These are phyloP conservation scores for Uria lomvia DNA, from an alignment of 2,113 vertebrate species.

Conservation along the genomic window DNA sequence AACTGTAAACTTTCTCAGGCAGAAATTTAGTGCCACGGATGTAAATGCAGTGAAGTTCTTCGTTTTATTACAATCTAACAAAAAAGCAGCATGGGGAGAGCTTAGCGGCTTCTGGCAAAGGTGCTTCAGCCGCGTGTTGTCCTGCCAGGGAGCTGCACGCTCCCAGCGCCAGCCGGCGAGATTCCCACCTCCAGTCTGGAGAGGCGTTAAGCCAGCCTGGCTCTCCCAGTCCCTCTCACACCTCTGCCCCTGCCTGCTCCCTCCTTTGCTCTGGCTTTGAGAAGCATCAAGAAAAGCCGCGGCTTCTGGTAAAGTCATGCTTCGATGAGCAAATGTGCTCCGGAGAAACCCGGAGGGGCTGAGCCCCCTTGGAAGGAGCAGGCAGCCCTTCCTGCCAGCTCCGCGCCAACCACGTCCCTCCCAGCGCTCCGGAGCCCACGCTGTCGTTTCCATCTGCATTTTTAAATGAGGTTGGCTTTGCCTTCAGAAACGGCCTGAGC, in stretches of 20 bases:
- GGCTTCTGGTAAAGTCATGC: not conserved
- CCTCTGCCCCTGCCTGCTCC: not conserved
- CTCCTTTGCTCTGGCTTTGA: not conserved
- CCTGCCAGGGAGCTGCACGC: not conserved
- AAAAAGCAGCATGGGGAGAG: not conserved
- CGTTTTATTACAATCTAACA: not conserved
- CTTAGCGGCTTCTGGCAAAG: not conserved
- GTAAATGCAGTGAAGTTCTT: not conserved
- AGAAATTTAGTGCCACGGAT: not conserved
- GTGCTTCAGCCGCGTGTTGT: not conserved
- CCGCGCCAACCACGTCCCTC: rapidly evolving
- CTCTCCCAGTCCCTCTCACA: not conserved
- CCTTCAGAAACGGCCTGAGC: not conserved
- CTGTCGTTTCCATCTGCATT: not conserved
- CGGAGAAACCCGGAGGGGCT: not conserved
- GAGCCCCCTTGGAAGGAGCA: not conserved
- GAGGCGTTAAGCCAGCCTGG: not conserved
- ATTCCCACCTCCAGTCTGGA: not conserved
- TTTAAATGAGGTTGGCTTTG: not conserved
- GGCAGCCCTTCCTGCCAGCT: not conserved
- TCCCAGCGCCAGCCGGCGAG: not conserved
- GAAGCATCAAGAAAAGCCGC: not conserved
- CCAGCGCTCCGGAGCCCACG: rapidly evolving
- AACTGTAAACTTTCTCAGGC: not conserved
- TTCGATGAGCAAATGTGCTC: not conserved